Conservation (phyloP, 35 echinoderm and acorn worm genomes). For the Strongylocentrotus purpuratus region DNA sequence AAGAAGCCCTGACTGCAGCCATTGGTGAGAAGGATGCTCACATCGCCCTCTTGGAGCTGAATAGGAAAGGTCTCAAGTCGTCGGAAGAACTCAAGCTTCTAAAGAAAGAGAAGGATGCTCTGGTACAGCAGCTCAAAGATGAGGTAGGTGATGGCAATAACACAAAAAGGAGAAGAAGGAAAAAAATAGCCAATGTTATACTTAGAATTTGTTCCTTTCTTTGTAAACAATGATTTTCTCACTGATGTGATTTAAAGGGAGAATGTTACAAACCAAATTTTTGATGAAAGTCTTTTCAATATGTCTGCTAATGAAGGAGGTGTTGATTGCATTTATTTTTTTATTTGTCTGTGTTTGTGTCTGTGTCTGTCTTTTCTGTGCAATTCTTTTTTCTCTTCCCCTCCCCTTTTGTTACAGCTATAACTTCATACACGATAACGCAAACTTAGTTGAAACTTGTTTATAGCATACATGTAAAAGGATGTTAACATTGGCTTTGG, state of each 20-base stretch:
- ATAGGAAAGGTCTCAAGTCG: conserved; percentile 83
- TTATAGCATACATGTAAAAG: no score
- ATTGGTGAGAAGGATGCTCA: conserved; percentile 98
- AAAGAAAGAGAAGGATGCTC: conserved; percentile 94
- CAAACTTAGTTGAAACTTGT: no score
- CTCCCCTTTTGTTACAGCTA: no score
- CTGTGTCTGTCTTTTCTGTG: background rate
- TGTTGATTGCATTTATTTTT: background rate
- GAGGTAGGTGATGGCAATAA: conserved; percentile 58
- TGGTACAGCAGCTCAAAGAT: conserved; percentile 93
- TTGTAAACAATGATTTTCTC: background rate
- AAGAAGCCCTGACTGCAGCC: conserved; percentile 95
- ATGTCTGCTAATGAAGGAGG: conserved; percentile 63
- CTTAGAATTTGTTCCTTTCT: no score
- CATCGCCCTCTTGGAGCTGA: conserved; percentile 91
- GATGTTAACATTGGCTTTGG: no score
- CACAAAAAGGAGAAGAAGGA: no score
- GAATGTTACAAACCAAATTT: background rate
- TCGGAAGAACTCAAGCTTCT: conserved; percentile 89
- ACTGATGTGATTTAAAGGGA: background rate
- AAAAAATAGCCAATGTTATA: background rate
- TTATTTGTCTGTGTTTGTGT: background rate
- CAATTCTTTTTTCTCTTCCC: background rate
- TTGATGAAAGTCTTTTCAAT: no score
- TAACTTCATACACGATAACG: no score